A percentile compares a stretch with the other conserved stretches of the same genome.
Conservation (phyloP, 2,888 invertebrate species). For the Drosophila eohydei region DNA sequence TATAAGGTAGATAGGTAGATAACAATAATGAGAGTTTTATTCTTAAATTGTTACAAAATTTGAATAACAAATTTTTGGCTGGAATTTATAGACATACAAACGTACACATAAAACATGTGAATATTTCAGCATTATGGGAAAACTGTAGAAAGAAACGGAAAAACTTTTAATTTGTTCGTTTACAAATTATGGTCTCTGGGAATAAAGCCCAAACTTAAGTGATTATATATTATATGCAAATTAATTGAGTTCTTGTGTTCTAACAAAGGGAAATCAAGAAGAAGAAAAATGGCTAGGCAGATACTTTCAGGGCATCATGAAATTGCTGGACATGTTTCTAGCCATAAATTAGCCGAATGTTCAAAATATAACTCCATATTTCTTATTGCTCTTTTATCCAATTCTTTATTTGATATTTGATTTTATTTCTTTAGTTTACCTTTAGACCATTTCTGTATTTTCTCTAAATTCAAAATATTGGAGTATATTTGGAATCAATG, state of each 20-base stretch:
- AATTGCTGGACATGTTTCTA: conserved; percentile 23
- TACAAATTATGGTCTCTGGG: conserved; percentile 28
- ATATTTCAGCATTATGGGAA: conserved; percentile 35
- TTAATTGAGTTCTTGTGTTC: conserved; percentile 15
- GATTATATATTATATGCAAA: conserved; percentile 12
- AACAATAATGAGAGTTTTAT: conserved; percentile 59
- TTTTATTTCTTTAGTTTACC: no score
- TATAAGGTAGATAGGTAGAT: not conserved
- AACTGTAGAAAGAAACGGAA: conserved; percentile 26
- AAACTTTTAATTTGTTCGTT: conserved; percentile 33
- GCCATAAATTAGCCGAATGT: conserved; percentile 3
- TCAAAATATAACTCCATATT: not conserved
- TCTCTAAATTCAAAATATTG: no score
- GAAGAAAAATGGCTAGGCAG: conserved; percentile 3
- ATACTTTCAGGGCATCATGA: conserved; percentile 1
- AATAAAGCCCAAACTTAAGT: conserved; percentile 10
- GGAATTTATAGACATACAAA: not conserved
- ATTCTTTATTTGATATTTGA: no score
- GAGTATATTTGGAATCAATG: no score
- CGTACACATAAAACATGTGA: not conserved
- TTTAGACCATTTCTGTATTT: no score
- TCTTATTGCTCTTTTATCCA: not conserved
- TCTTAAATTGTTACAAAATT: conserved; percentile 27
- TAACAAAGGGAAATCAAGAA: conserved; percentile 18
- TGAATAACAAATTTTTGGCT: conserved; percentile 13